Percentiles rank a stretch among this genome's conserved stretches.
phyloP scores from a whole-genome alignment of 2,113 vertebrate genomes.

The Tragelaphus buxtoni region DNA sequence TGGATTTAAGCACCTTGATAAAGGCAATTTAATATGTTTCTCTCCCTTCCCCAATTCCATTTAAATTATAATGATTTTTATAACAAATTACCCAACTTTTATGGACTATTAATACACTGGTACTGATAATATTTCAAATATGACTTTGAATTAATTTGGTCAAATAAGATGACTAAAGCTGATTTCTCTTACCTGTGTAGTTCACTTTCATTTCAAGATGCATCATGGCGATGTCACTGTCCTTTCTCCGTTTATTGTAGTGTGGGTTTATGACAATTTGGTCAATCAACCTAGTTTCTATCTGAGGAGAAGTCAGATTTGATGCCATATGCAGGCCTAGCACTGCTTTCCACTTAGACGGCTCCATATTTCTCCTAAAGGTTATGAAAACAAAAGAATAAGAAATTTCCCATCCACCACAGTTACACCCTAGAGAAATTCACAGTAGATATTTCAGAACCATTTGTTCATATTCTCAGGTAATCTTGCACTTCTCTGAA shows the following conservation, averaged over 20 bases:
- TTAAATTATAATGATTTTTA: conserved; percentile 6
- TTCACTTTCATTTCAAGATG: conserved; percentile 85
- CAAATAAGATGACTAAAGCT: not conserved
- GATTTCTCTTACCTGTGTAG: conserved; percentile 83
- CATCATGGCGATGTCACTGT: conserved; percentile 91
- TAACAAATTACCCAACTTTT: not conserved
- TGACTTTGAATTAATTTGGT: not conserved
- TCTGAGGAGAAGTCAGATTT: conserved; percentile 66
- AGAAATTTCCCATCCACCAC: not conserved
- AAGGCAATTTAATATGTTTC: not conserved
- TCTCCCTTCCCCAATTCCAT: not conserved
- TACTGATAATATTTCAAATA: not conserved
- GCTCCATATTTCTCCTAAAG: conserved; percentile 86
- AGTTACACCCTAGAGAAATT: not conserved
- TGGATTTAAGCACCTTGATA: not conserved
- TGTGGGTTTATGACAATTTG: conserved; percentile 86
- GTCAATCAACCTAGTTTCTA: conserved; percentile 78
- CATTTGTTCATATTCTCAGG: not conserved
- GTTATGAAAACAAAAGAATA: conserved; percentile 16
- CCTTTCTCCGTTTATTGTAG: conserved; percentile 86
- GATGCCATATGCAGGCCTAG: conserved; percentile 84
- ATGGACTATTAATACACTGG: not conserved
- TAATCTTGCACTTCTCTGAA: not conserved
- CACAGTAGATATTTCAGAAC: not conserved
- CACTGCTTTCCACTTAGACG: conserved; percentile 83